A percentile compares a stretch with the other conserved stretches of the same genome.
Evolutionary conservation across 1,140 invertebrate species (phyloP).

Genomic region (Eumeta japonica): DNA sequence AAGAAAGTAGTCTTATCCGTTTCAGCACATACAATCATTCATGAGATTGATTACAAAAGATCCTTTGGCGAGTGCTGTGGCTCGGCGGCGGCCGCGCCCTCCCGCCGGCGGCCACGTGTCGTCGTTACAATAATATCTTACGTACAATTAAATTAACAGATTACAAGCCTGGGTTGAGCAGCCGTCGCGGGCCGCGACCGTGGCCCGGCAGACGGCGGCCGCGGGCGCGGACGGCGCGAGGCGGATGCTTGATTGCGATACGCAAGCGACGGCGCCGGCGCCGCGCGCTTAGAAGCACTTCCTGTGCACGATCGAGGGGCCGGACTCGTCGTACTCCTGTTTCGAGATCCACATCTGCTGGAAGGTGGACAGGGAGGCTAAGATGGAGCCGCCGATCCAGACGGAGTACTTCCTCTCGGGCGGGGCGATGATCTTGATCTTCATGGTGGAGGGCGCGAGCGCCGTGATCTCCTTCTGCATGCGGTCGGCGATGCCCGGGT

Average conservation of each 20-base stretch:
- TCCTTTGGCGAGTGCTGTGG: constrained; percentile 70
- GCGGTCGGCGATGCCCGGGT: constrained; percentile 78
- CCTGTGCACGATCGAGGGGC: constrained; percentile 80
- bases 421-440: constrained; percentile 92
- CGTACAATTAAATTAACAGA: constrained; percentile 57
- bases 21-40: constrained; percentile 66
- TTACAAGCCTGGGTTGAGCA: constrained; percentile 52
- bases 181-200: constrained; percentile 41
- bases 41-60: constrained; percentile 65
- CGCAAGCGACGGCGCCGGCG: no score
- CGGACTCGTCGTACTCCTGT: constrained; percentile 86
- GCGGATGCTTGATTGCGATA: no score
- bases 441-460: constrained; percentile 83
- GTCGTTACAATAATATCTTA: constrained; percentile 50
- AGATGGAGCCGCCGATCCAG: constrained; percentile 83
- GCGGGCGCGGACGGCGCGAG: constrained; percentile 18
- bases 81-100: constrained; percentile 49
- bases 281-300: constrained; percentile 89
- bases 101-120: constrained; percentile 39
- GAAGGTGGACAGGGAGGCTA: constrained; percentile 87
- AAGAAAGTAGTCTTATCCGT: constrained; percentile 58
- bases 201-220: constrained; percentile 33
- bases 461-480: constrained; percentile 92
- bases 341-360: constrained; percentile 92
- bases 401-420: constrained; percentile 84